Base-by-base conservation (phyloP, 2,797 vertebrate species). In the Diceros bicornis region DNA sequence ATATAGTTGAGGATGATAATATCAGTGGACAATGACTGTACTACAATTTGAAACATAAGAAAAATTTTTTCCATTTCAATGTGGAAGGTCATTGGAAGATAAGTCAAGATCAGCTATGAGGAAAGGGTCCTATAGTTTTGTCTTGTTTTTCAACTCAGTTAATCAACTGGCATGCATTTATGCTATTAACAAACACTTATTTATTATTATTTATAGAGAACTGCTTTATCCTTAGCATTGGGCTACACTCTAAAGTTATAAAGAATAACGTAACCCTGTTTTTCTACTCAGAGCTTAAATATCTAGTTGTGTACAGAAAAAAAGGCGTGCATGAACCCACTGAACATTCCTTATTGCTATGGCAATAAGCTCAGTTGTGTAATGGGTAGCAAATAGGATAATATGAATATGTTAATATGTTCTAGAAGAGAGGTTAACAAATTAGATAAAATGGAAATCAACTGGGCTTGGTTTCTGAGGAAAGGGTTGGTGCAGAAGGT, bases 251-350 rank as follows among this genome's bases (percentile, higher is more conserved):
- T 74, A 55, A 93, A 20, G 20, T 93, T 79, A 37, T 25, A 20
- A 68, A 87, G 59, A 85, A 72, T 57, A 69, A 59, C 32, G 7
- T 62, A 64, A 50, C 6, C 7, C 21, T 93, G 29, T 37, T 66
- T 88, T 66, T 94, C 2, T 96, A 71, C 21, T 89, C 47, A 59
- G 11, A 88, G 18, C 52, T 90, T 86, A 88, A 89, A 37, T 87
- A 41, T 50, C 32, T 92, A 37, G 27, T 41, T 85, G 11, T 59
- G 27, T 25, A 32, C 5, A 88, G 68, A 88, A 92, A 64, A 44
- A 37, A 55, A 75, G 2, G 41, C 7, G 55, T 47, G 21, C 4
- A 17, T 88, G 41, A 89, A 90, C 29, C 47, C 29, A 79, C 20
- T 34, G 21, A 47, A 29, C 4, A 9, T 89, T 81, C n/a, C 41